Evolutionary conservation across 2,113 vertebrate genomes (phyloP).

Genomic region (Okapia johnstoni): DNA sequence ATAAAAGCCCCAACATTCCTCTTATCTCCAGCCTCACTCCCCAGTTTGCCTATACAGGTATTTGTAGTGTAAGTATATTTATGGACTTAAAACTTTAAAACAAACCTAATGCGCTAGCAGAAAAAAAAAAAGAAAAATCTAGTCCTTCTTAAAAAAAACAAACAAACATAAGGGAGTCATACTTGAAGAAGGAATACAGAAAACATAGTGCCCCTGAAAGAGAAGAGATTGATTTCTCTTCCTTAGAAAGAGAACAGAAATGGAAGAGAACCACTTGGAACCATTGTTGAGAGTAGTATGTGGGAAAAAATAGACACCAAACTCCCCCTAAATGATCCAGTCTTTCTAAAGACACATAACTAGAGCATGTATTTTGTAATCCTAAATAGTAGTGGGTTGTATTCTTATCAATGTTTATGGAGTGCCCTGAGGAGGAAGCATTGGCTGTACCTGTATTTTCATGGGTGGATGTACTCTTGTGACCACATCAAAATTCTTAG

Average conservation of each 20-base stretch:
- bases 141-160: not conserved
- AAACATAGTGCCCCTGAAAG: not conserved
- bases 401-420: not conserved
- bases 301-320: not conserved
- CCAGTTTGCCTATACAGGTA: not conserved
- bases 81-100: not conserved
- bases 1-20: not conserved
- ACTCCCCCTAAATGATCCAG: not conserved
- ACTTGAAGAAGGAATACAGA: not conserved
- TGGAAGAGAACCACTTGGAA: not conserved
- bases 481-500: not conserved
- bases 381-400: no score
- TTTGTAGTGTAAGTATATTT: not conserved
- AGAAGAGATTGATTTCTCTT: not conserved
- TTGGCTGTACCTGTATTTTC: not conserved
- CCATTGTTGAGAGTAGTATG: not conserved
- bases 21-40: not conserved
- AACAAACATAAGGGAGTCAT: not conserved
- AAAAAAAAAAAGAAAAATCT: not conserved
- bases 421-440: no score
- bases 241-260: not conserved
- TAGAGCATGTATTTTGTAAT: not conserved
- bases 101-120: not conserved
- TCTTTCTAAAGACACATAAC: not conserved
- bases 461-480: not conserved